phyloP scores from a whole-genome alignment of 1,140 invertebrate species.

The Cotesia chilonis region DNA sequence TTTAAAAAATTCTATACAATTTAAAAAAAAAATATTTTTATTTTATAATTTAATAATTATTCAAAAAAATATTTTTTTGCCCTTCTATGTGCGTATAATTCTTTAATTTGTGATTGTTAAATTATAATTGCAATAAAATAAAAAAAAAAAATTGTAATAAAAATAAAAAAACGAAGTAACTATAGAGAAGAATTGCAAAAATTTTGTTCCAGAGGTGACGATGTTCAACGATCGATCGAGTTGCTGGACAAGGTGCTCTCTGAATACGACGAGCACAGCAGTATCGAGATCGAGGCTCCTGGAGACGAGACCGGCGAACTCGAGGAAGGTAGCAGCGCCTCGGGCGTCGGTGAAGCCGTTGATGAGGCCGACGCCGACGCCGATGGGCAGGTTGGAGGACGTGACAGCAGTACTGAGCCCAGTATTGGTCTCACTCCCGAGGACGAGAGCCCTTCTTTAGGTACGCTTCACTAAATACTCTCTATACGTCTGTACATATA shows the following conservation, averaged over 20 bases:
- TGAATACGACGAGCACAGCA: slow-evolving; percentile 82
- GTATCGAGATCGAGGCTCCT: slow-evolving; percentile 48
- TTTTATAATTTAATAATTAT: too few relatives aligned
- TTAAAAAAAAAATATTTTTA: too few relatives aligned
- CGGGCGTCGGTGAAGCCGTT: slow-evolving; percentile 56
- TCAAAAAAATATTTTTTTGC: too few relatives aligned
- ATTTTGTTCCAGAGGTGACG: slow-evolving; percentile 76
- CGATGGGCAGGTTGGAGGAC: slow-evolving; percentile 58
- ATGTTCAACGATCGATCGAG: slow-evolving; percentile 84
- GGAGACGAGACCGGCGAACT: slow-evolving; percentile 42
- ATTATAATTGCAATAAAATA: too few relatives aligned
- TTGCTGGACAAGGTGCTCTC: slow-evolving; percentile 86
- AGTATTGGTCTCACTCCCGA: slow-evolving; percentile 67
- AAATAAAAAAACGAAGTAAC: neutral
- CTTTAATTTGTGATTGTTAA: too few relatives aligned
- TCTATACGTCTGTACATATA: too few relatives aligned
- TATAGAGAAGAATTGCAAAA: slow-evolving; percentile 9
- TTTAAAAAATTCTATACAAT: too few relatives aligned
- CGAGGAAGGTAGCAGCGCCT: slow-evolving; percentile 46
- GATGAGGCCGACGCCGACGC: slow-evolving; percentile 42
- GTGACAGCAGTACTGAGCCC: slow-evolving; percentile 65
- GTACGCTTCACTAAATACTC: slow-evolving; percentile 46
- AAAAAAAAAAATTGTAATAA: too few relatives aligned
- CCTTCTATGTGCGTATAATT: too few relatives aligned
- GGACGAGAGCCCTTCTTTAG: slow-evolving; percentile 78